Conservation (phyloP, 2,888 invertebrate genomes). For the Agapostemon virescens region DNA sequence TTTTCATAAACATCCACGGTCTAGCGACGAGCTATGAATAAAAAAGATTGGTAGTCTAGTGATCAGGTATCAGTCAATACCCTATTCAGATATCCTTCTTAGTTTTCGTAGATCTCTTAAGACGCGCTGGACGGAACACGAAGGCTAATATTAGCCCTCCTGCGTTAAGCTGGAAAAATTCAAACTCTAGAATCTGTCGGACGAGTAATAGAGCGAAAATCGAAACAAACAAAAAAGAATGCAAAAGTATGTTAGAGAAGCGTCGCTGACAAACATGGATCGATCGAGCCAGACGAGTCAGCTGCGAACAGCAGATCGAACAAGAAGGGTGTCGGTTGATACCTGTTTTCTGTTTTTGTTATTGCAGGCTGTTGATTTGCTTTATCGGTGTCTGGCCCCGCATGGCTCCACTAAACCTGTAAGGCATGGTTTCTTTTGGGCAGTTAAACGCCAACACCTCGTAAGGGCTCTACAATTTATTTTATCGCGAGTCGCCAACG, state of each 20-base stretch:
- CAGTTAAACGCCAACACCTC: slow-evolving; percentile 67
- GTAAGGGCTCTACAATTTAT: slow-evolving; percentile 56
- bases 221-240: not conserved
- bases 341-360: slow-evolving; percentile 79
- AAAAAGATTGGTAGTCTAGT: slow-evolving; percentile 2
- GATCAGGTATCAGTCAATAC: slow-evolving; percentile 46
- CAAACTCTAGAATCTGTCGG: not conserved
- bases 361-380: slow-evolving; percentile 80
- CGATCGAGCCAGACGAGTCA: slow-evolving; percentile 61
- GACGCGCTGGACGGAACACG: slow-evolving; percentile 52
- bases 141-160: not conserved
- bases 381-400: slow-evolving; percentile 81
- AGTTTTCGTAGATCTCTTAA: slow-evolving; percentile 59
- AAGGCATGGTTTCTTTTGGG: slow-evolving; percentile 80
- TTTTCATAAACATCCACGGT: too few species aligned
- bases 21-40: not conserved
- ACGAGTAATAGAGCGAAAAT: not conserved
- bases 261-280: slow-evolving; percentile 57
- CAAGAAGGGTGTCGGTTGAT: slow-evolving; percentile 76
- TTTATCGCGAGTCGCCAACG: slow-evolving; percentile 63
- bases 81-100: slow-evolving; percentile 2
- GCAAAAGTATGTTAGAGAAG: slow-evolving; percentile 15
- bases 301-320: slow-evolving; percentile 41
- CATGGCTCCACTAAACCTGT: slow-evolving; percentile 80
- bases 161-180: not conserved